Evolutionary conservation across 2,888 invertebrate species (phyloP).

Genomic region (Dolichomitus sp.): DNA sequence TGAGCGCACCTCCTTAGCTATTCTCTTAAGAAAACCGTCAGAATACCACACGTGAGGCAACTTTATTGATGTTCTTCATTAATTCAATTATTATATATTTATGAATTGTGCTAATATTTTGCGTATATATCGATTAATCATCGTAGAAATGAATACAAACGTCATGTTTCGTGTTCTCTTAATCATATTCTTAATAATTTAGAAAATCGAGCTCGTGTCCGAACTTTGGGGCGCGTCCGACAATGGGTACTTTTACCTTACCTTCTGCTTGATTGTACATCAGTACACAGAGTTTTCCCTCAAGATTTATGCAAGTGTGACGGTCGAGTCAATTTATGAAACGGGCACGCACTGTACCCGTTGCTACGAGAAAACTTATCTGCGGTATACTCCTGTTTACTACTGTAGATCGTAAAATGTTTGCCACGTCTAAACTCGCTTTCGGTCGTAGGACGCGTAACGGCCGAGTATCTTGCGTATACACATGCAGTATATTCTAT

Average conservation of each 20-base stretch:
- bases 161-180: no score
- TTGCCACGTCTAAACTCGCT: constrained; percentile 34
- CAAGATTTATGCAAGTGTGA: constrained; percentile 47
- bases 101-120: no score
- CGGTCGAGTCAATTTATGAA: constrained; percentile 24
- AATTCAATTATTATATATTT: no score
- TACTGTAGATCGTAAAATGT: constrained; percentile 46
- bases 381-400: constrained; percentile 33
- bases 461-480: background rate
- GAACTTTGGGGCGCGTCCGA: no score
- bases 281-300: constrained; percentile 17
- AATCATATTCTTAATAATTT: no score
- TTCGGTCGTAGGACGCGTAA: constrained; percentile 2
- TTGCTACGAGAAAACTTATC: background rate
- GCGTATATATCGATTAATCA: no score
- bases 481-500: constrained; percentile 2
- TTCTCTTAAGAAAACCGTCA: no score
- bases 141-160: no score
- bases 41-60: no score
- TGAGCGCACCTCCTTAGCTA: no score
- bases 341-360: constrained; percentile 4
- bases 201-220: no score
- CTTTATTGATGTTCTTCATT: no score
- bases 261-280: background rate
- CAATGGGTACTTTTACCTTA: background rate